A percentile compares a stretch with the other conserved stretches of the same genome.
Evolutionary conservation across 2,113 vertebrate genomes (phyloP).

Genomic region (Neomonachus schauinslandi): DNA sequence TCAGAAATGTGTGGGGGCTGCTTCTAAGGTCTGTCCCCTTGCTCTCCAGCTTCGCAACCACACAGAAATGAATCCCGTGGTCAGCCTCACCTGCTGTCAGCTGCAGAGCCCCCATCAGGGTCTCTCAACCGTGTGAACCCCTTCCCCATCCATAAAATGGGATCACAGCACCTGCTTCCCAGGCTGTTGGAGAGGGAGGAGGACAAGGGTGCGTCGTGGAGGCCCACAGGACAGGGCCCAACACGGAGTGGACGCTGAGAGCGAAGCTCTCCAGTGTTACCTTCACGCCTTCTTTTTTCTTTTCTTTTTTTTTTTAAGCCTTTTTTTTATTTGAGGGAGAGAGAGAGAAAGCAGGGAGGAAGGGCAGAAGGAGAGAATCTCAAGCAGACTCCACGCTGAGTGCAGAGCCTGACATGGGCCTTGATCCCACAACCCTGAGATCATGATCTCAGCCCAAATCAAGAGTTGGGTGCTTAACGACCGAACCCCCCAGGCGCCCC

Average conservation of each 20-base stretch:
- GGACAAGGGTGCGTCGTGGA: accelerated
- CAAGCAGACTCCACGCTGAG: background rate
- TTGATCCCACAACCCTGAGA: background rate
- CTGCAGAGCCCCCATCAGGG: accelerated
- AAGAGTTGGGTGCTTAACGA: background rate
- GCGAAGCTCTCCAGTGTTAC: background rate
- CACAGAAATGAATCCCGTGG: accelerated
- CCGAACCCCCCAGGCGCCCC: background rate
- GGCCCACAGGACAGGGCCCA: accelerated
- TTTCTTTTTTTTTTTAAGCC: background rate
- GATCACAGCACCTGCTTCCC: no score
- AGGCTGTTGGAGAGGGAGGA: no score
- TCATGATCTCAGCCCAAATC: background rate
- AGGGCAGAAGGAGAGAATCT: background rate
- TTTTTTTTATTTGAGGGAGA: background rate
- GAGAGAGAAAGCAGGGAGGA: background rate
- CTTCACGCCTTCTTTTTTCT: background rate
- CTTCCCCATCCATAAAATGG: background rate
- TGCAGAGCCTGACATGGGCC: background rate
- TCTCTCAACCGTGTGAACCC: no score
- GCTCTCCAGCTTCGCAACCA: background rate
- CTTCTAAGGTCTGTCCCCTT: accelerated
- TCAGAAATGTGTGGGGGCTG: accelerated
- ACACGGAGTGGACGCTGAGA: accelerated
- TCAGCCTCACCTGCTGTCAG: background rate